Evolutionary conservation across 2,797 vertebrate genomes (phyloP).

Genomic region (Tiaroga cobitis): DNA sequence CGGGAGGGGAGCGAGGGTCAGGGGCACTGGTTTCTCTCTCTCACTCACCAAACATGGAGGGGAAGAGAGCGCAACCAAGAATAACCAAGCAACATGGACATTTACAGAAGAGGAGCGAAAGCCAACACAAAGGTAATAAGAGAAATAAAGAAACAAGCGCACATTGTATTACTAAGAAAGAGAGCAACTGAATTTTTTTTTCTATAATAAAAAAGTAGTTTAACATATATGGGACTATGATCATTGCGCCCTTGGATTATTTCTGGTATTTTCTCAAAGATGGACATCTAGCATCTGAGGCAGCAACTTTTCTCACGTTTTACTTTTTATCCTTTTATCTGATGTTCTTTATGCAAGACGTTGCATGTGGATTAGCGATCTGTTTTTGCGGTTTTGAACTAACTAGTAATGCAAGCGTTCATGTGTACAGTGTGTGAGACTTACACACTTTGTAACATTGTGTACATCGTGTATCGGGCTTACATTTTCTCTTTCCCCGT

Average conservation of each 20-base stretch:
- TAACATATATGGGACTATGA: constrained; percentile 75
- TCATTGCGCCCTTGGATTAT: constrained; percentile 79
- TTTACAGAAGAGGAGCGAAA: constrained; percentile 72
- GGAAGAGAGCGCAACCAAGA: constrained; percentile 69
- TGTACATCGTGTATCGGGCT: constrained; percentile 54
- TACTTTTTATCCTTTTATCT: constrained; percentile 65
- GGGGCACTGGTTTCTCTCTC: constrained; percentile 45
- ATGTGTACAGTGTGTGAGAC: constrained; percentile 69
- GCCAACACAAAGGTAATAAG: constrained; percentile 76
- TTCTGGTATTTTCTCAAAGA: constrained; percentile 68
- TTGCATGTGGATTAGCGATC: constrained; percentile 74
- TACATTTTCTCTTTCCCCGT: constrained; percentile 58
- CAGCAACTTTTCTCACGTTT: constrained; percentile 72
- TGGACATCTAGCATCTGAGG: constrained; percentile 69
- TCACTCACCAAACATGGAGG: constrained; percentile 43
- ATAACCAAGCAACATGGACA: constrained; percentile 70
- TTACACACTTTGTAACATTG: constrained; percentile 49
- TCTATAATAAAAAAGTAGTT: constrained; percentile 73
- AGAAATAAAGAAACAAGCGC: constrained; percentile 64
- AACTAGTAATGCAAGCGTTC: constrained; percentile 63
- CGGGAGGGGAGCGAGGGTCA: constrained; percentile 10
- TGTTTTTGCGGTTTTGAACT: constrained; percentile 67
- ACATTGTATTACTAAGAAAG: constrained; percentile 76
- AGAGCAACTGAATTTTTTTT: constrained; percentile 73
- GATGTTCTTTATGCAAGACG: constrained; percentile 68